These are phyloP conservation scores for Ceratoteleas bidentatus DNA, from an alignment of 1,140 invertebrate genomes.

Conservation along the genomic window DNA sequence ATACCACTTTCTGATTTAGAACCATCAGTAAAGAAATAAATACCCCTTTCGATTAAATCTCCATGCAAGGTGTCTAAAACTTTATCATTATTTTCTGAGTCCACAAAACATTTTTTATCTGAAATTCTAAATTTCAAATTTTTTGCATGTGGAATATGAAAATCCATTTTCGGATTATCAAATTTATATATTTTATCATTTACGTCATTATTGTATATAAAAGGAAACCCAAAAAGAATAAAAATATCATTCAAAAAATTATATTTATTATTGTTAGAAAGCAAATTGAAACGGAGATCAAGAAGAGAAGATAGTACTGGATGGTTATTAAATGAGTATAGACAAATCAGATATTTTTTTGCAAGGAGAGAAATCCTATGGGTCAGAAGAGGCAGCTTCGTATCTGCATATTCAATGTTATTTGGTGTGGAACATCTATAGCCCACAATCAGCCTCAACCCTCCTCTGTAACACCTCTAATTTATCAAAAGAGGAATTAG, in stretches of 20 bases:
- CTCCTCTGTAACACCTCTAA: conserved; percentile 10
- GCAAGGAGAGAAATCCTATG: too few species aligned
- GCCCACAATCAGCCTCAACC: neutral
- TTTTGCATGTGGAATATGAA: too few species aligned
- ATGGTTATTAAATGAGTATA: neutral
- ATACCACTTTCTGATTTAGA: neutral
- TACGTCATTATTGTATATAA: neutral
- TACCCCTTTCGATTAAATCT: neutral
- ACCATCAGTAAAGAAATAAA: neutral
- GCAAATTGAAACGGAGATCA: neutral
- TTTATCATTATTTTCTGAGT: too few species aligned
- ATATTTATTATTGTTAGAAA: neutral
- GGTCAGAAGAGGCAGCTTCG: conserved; percentile 6
- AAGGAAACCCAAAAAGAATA: neutral
- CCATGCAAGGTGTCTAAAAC: too few species aligned
- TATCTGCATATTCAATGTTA: conserved; percentile 23
- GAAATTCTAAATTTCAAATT: neutral
- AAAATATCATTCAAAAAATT: neutral
- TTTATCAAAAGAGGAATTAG: conserved; percentile 3
- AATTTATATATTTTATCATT: neutral
- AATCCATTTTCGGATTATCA: too few species aligned
- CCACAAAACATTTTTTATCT: neutral
- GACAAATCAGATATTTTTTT: neutral
- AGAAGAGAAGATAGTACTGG: neutral
- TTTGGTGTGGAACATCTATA: conserved; percentile 11